A percentile compares a stretch with the other conserved stretches of the same genome.
Conservation (phyloP, 2,888 invertebrate genomes). For the Syrphus vitripennis region DNA sequence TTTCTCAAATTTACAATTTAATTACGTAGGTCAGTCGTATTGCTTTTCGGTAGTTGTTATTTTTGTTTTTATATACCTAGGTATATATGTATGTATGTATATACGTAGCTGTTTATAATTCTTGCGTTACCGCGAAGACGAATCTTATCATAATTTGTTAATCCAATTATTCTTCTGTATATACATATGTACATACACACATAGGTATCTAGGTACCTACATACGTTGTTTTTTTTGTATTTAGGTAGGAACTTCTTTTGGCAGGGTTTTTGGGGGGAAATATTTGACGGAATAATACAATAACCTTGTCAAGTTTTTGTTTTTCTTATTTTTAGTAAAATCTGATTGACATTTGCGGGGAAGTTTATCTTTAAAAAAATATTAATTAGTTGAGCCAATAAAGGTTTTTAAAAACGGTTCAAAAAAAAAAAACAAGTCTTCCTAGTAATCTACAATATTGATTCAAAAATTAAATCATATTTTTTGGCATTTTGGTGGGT, state of each 20-base stretch:
- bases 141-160: conserved; percentile 18
- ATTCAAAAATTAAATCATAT: no score
- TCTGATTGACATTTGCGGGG: no score
- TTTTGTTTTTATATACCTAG: not conserved
- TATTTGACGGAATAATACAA: not conserved
- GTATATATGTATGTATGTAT: not conserved
- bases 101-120: not conserved
- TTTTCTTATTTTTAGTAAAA: no score
- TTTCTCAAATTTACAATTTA: conserved; percentile 38
- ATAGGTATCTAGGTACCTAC: not conserved
- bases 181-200: not conserved
- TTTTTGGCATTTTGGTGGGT: no score
- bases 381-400: no score
- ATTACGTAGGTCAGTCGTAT: conserved; percentile 60
- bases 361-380: no score
- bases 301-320: no score
- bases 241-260: no score
- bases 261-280: not conserved
- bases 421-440: no score
- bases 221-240: no score
- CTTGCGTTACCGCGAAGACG: conserved; percentile 46
- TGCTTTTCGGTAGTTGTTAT: not conserved
- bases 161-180: not conserved
- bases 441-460: no score
- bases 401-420: no score